A percentile compares a stretch with the other conserved stretches of the same genome.
phyloP scores from a whole-genome alignment of 2,888 invertebrate genomes.

The Nebria brevicollis region DNA sequence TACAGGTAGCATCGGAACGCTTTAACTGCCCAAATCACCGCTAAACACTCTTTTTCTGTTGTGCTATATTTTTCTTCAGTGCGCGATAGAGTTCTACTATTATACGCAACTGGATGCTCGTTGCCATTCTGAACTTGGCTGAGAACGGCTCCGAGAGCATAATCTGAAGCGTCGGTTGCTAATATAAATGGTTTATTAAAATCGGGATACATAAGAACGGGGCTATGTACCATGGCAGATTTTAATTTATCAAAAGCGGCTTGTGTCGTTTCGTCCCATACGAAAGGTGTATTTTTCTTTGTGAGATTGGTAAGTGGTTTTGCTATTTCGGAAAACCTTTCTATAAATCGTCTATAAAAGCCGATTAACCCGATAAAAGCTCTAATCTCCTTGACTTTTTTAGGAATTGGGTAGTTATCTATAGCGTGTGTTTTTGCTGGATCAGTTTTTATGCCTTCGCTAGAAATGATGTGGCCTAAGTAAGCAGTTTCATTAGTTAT shows the following conservation, averaged over 20 bases:
- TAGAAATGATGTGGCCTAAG: constrained; percentile 48
- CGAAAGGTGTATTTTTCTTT: constrained; percentile 36
- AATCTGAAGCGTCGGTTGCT: constrained; percentile 47
- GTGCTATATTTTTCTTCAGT: constrained; percentile 45
- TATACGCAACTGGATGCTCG: constrained; percentile 48
- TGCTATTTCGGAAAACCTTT: constrained; percentile 26
- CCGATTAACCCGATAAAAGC: constrained; percentile 28
- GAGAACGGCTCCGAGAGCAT: constrained; percentile 47
- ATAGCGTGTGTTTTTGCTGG: constrained; percentile 45
- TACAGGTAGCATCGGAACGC: constrained; percentile 49
- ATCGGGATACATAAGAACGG: constrained; percentile 42
- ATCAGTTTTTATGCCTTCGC: constrained; percentile 48
- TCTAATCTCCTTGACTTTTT: not conserved
- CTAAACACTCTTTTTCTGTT: constrained; percentile 48
- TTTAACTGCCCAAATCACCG: constrained; percentile 44
- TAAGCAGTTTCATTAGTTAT: constrained; percentile 38
- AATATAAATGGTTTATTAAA: constrained; percentile 45
- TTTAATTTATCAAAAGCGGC: constrained; percentile 29
- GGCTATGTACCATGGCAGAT: constrained; percentile 11
- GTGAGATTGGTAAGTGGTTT: constrained; percentile 33
- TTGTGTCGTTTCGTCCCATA: constrained; percentile 35
- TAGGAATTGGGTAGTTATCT: constrained; percentile 44
- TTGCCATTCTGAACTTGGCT: constrained; percentile 34
- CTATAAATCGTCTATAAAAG: constrained; percentile 29
- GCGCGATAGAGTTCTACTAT: constrained; percentile 42